These are phyloP conservation scores for Centropristis striata DNA, from an alignment of 2,113 vertebrate species.

Conservation along the genomic window DNA sequence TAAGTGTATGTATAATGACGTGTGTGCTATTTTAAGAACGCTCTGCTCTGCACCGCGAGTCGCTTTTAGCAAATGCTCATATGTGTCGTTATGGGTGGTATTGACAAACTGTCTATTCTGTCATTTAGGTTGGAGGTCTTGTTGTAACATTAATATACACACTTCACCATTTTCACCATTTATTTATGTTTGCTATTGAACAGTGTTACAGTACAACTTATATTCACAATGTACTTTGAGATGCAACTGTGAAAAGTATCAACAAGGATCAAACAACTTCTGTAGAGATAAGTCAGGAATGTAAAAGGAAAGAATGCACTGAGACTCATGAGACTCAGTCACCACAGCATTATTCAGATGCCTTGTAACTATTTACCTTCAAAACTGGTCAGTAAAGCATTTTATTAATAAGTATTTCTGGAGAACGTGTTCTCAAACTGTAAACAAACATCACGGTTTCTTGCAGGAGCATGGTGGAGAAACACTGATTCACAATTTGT, in stretches of 20 bases:
- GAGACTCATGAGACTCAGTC: conserved; percentile 4
- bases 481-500: not conserved
- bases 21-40: no score
- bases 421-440: conserved; percentile 11
- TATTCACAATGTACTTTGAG: no score
- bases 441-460: conserved; percentile 17
- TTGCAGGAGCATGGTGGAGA: not conserved
- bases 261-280: conserved; percentile 7
- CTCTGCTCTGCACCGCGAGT: no score
- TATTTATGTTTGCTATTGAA: not conserved
- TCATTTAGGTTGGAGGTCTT: no score
- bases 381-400: conserved; percentile 27
- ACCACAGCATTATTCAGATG: conserved; percentile 28
- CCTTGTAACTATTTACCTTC: conserved; percentile 17
- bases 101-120: no score
- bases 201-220: not conserved
- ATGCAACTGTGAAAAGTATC: no score
- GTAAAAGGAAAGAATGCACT: not conserved
- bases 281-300: not conserved
- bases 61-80: no score
- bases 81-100: no score
- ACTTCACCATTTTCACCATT: no score
- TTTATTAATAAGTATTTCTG: conserved; percentile 5
- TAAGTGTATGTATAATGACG: no score
- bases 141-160: no score